These are phyloP conservation scores for Saccostrea cuccullata DNA, from an alignment of 1,140 invertebrate genomes.

Conservation along the genomic window DNA sequence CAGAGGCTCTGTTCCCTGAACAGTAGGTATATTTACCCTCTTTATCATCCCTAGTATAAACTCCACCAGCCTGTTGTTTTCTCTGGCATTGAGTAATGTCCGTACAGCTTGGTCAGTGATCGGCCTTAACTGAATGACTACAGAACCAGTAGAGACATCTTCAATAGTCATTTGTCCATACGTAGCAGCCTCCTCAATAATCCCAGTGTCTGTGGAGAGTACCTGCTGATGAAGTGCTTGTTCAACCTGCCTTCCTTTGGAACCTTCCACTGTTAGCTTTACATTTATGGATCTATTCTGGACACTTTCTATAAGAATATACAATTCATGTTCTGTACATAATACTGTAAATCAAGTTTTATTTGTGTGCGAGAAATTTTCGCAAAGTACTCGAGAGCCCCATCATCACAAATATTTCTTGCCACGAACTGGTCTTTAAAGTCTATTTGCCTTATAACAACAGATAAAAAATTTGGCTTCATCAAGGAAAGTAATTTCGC, in stretches of 20 bases:
- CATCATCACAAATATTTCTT: too few relatives aligned
- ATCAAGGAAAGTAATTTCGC: too few relatives aligned
- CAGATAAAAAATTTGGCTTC: too few relatives aligned
- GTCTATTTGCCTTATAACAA: too few relatives aligned
- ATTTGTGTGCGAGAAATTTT: too few relatives aligned
- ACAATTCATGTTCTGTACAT: neutral
- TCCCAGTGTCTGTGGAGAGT: neutral
- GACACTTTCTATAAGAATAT: neutral
- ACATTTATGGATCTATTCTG: neutral
- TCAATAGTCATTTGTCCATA: neutral
- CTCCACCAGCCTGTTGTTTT: constrained; percentile 18
- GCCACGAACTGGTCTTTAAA: too few relatives aligned
- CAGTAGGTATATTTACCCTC: neutral
- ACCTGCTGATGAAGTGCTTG: neutral
- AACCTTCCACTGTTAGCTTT: neutral
- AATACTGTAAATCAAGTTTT: too few relatives aligned
- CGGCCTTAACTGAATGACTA: neutral
- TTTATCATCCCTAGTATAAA: neutral
- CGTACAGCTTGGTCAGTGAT: constrained; percentile 4
- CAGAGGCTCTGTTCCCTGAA: neutral
- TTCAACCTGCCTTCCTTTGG: neutral
- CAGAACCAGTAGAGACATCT: neutral
- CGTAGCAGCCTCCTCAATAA: neutral
- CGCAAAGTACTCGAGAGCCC: too few relatives aligned
- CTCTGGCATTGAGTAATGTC: neutral